Percentiles rank a stretch among this genome's conserved stretches.
phyloP scores from a whole-genome alignment of 1,140 invertebrate genomes.

The Triops cancriformis region DNA sequence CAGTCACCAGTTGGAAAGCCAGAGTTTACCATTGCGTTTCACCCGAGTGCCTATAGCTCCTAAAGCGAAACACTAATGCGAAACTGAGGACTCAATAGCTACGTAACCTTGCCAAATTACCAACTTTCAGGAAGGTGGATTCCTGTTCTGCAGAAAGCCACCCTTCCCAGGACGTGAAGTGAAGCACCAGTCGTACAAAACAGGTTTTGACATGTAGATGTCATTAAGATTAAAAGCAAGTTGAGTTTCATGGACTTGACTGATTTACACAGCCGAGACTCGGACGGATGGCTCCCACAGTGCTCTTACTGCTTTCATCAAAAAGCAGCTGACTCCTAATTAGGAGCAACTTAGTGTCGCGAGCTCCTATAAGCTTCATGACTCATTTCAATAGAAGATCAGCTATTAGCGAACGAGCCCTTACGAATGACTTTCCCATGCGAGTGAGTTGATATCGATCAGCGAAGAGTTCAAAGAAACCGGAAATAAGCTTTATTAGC shows the following conservation, averaged over 20 bases:
- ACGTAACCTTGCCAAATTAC: too few relatives aligned
- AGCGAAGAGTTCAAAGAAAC: neutral
- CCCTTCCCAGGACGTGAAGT: neutral
- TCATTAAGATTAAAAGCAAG: neutral
- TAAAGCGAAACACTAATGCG: too few relatives aligned
- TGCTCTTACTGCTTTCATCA: slow-evolving; percentile 22
- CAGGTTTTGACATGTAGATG: neutral
- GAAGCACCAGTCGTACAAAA: neutral
- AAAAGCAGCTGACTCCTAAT: slow-evolving; percentile 29
- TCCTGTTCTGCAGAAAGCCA: neutral
- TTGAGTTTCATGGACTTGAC: slow-evolving; percentile 28
- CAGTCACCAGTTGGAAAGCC: too few relatives aligned
- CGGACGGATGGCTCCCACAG: neutral
- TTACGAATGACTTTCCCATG: neutral
- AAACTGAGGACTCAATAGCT: too few relatives aligned
- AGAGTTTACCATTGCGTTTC: too few relatives aligned
- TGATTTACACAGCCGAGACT: neutral
- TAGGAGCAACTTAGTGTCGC: slow-evolving; percentile 17
- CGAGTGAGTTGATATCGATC: neutral
- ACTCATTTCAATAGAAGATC: too few relatives aligned
- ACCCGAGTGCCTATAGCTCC: too few relatives aligned
- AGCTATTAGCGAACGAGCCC: neutral
- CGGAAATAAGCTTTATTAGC: neutral
- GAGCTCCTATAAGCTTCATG: too few relatives aligned
- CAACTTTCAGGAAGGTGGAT: too few relatives aligned